phyloP scores from a whole-genome alignment of 2,113 vertebrate genomes.

The Stigmatopora argus region DNA sequence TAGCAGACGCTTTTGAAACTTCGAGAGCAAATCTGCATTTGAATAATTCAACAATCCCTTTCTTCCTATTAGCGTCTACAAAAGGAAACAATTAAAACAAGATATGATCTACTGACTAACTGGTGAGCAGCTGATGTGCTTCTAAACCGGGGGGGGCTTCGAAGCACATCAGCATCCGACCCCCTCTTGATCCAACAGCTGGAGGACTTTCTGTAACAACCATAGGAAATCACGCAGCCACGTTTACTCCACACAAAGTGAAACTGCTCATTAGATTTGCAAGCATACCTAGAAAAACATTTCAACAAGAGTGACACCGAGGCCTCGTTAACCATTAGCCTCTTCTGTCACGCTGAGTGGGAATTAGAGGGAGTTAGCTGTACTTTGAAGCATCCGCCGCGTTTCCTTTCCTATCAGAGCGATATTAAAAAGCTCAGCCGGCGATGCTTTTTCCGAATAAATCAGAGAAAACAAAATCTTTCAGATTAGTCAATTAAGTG shows the following conservation, averaged over 20 bases:
- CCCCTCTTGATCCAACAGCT: constrained; percentile 18
- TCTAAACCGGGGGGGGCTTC: neutral
- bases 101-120: neutral
- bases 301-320: constrained; percentile 18
- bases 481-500: constrained; percentile 77
- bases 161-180: constrained; percentile 4
- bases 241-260: neutral
- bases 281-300: constrained; percentile 25
- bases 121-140: constrained; percentile 25
- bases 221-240: neutral
- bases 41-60: neutral
- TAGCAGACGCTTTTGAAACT: neutral
- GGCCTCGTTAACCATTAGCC: constrained; percentile 42
- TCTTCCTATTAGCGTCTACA: neutral
- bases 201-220: constrained; percentile 7
- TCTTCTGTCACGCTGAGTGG: constrained; percentile 36
- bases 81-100: neutral
- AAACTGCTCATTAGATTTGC: neutral
- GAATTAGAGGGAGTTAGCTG: constrained; percentile 49
- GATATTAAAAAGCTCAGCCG: constrained; percentile 68
- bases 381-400: constrained; percentile 53
- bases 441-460: constrained; percentile 70
- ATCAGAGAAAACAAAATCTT: constrained; percentile 79
- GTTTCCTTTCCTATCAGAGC: constrained; percentile 51
- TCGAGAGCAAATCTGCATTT: neutral